Evolutionary conservation across 2,113 vertebrate genomes (phyloP), one percentile per base, ranked within the genome.

Genomic region (Phaetusa simplex): DNA sequence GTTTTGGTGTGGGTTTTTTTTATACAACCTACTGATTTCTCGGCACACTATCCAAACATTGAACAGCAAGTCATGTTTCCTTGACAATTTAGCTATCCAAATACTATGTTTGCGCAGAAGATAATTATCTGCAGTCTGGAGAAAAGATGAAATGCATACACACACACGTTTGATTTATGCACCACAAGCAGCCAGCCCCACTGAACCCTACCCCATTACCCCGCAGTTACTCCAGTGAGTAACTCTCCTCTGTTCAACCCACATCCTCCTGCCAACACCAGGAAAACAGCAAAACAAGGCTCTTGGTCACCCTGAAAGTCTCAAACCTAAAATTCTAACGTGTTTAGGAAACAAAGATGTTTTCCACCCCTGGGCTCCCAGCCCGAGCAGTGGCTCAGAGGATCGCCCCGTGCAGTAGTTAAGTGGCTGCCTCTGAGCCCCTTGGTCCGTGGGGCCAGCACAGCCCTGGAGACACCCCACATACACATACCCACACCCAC

Each of bases 361-460:
- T 58, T 38, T 0, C 32, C 69, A 12, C 2, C 23, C 15, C 43
- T 2, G n/a, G 6, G 40, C 26, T 56, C 20, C 27, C 65, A 52
- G 36, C 14, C 16, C 2, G 0, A 32, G 59, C 1, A 0, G 4
- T 4, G 40, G 22, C 20, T 50, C 29, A 4, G 21, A 19, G 8
- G 12, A 5, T 3, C 0, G 11, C 38, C 27, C 26, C 2, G 1
- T 0, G 64, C 21, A 7, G 42, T 2, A 7, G 14, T 1, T 4
- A 9, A 29, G 45, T 3, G 0, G 5, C 27, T 4, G 40, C 3
- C 38, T 3, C 40, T 1, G 32, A 50, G 32, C 24, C n/a, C 20
- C 14, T 2, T 0, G 15, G 5, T 4, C 6, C 0, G 3, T 1
- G 58, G 40, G 59, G 72, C 24, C 65, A 36, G 45, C 6, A 1